phyloP scores from a whole-genome alignment of 2,888 invertebrate species.

The Cheilosia vernalis region DNA sequence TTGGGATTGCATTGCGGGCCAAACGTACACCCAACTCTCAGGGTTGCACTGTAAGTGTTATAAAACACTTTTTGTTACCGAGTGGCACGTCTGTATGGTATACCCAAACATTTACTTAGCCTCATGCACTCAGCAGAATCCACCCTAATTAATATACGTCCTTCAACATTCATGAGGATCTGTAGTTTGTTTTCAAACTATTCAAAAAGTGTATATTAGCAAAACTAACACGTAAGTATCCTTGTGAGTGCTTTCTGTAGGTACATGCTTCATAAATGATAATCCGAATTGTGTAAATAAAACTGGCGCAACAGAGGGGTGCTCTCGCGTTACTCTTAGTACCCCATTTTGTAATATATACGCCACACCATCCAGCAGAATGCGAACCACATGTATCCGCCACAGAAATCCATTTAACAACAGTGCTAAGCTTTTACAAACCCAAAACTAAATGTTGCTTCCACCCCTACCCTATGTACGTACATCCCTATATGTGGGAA shows the following conservation, averaged over 20 bases:
- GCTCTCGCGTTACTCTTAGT: constrained; percentile 6
- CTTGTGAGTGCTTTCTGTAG: background rate
- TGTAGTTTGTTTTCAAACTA: background rate
- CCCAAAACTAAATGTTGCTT: constrained; percentile 39
- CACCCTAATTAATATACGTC: background rate
- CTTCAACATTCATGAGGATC: background rate
- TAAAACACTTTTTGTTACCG: background rate
- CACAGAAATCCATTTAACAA: constrained; percentile 49
- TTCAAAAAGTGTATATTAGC: constrained; percentile 3
- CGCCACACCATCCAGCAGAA: constrained; percentile 11
- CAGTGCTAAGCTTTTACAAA: constrained; percentile 41
- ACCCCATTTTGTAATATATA: constrained; percentile 25
- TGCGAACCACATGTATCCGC: constrained; percentile 38
- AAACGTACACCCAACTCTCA: too few species aligned
- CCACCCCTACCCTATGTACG: background rate
- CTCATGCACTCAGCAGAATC: background rate
- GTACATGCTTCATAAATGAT: constrained; percentile 25
- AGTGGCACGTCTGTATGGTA: background rate
- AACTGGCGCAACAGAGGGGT: constrained; percentile 28
- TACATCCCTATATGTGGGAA: constrained; percentile 8
- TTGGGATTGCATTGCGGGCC: too few species aligned
- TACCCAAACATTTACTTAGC: background rate
- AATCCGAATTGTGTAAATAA: constrained; percentile 41
- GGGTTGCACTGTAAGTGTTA: background rate
- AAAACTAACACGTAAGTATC: constrained; percentile 32